Evolutionary conservation across 2,113 vertebrate genomes (phyloP).

Genomic region (Isichthys henryi): DNA sequence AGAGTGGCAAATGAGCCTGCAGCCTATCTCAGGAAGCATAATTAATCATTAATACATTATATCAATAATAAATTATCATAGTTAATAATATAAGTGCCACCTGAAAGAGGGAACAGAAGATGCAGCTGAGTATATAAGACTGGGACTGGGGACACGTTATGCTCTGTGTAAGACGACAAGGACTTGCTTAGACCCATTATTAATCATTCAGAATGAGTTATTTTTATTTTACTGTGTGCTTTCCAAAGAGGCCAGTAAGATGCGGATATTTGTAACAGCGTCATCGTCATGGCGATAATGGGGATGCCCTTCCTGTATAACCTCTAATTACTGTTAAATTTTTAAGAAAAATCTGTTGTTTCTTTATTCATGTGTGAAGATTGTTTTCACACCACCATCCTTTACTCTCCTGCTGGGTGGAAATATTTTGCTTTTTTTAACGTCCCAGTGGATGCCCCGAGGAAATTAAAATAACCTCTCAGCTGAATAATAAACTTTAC

Average conservation of each 20-base stretch:
- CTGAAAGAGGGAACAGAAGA: not conserved
- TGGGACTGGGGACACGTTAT: not conserved
- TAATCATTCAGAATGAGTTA: not conserved
- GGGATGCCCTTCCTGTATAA: not conserved
- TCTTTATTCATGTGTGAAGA: not conserved
- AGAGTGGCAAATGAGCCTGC: not conserved
- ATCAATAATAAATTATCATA: not conserved
- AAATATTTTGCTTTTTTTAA: not conserved
- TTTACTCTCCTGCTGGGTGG: not conserved
- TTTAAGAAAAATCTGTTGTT: constrained; percentile 8
- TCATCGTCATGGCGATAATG: not conserved
- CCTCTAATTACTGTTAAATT: constrained; percentile 9
- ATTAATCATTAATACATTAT: not conserved
- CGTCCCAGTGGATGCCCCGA: not conserved
- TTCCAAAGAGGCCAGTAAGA: not conserved
- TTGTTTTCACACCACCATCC: not conserved
- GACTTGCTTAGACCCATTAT: not conserved
- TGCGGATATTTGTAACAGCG: not conserved
- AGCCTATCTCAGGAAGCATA: not conserved
- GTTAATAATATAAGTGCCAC: not conserved
- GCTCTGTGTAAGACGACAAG: not conserved
- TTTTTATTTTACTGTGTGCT: not conserved
- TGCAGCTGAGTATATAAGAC: not conserved
- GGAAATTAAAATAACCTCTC: not conserved
- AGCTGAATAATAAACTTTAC: constrained; percentile 1